These are phyloP conservation scores for Desmophyllum pertusum DNA, from an alignment of 92 coral and sea anemone genomes.

Conservation along the genomic window DNA sequence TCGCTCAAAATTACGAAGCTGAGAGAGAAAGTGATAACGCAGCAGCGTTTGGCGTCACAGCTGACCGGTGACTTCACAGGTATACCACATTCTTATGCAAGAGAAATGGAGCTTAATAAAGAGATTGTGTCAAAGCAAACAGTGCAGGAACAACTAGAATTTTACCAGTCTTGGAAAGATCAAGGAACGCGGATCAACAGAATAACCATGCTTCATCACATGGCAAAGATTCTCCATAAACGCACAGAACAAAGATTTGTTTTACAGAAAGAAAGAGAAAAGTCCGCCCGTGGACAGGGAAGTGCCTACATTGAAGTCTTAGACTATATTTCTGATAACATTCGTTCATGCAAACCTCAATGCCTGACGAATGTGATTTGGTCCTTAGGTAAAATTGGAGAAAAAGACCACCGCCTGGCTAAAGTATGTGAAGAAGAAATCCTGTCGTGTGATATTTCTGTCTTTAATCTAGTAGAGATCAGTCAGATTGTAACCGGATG, in stretches of 20 bases:
- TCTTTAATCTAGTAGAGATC: constrained; percentile 22
- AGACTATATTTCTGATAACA: constrained; percentile 23
- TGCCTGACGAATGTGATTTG: constrained; percentile 40
- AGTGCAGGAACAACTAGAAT: constrained; percentile 27
- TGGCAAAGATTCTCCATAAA: constrained; percentile 31
- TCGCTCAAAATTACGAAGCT: background rate
- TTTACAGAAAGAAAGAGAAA: constrained; percentile 13
- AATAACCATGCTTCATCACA: constrained; percentile 32
- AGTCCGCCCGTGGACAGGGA: background rate
- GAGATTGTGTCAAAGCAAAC: background rate
- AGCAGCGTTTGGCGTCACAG: background rate
- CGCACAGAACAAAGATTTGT: background rate
- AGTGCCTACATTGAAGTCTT: constrained; percentile 14
- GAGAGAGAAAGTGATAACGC: background rate
- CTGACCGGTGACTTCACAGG: background rate
- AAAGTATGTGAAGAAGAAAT: constrained; percentile 30
- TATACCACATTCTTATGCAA: constrained; percentile 8
- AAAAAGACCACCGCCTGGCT: constrained; percentile 1
- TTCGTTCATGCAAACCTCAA: constrained; percentile 24
- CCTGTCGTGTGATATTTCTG: constrained; percentile 12
- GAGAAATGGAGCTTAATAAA: constrained; percentile 6
- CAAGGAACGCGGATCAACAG: constrained; percentile 9
- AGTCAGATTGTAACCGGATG: constrained; percentile 27
- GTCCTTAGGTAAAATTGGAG: constrained; percentile 25
- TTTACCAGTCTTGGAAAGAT: constrained; percentile 15